Evolutionary conservation across 2,797 vertebrate species (phyloP).

Genomic region (Capromys pilorides): DNA sequence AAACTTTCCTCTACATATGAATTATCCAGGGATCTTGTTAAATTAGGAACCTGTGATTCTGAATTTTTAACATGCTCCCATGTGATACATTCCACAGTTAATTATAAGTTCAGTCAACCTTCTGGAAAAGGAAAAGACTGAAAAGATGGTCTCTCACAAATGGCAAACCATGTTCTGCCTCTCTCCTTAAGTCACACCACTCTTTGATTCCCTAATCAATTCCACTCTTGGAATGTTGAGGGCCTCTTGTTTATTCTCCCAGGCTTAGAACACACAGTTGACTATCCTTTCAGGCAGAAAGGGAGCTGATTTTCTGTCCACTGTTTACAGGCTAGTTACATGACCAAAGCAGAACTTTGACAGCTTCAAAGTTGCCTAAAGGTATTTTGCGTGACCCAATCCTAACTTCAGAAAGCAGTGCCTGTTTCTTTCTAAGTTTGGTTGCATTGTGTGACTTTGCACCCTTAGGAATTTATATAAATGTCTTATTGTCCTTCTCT

Average conservation of each 20-base stretch:
- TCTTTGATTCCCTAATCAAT: background rate
- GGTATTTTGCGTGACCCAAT: background rate
- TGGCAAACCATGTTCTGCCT: background rate
- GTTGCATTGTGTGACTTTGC: background rate
- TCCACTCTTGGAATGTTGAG: slow-evolving; percentile 11
- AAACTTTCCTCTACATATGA: slow-evolving; percentile 24
- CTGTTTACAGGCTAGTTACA: background rate
- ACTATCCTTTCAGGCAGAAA: background rate
- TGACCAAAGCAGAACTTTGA: background rate
- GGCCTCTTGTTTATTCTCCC: background rate
- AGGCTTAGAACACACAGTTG: background rate
- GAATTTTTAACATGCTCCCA: slow-evolving; percentile 64
- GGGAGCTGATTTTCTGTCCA: background rate
- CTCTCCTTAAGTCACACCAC: background rate
- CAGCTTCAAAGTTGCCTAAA: background rate
- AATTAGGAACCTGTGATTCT: slow-evolving; percentile 64
- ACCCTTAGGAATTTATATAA: background rate
- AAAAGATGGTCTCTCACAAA: slow-evolving; percentile 33
- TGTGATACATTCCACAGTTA: slow-evolving; percentile 32
- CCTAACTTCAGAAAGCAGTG: background rate
- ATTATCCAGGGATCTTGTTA: slow-evolving; percentile 51
- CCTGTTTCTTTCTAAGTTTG: background rate
- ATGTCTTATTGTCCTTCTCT: background rate
- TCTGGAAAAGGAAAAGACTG: slow-evolving; percentile 50
- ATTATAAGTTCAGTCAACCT: slow-evolving; percentile 62